Conservation (phyloP, 1,140 invertebrate genomes). For the Pseudomyrmex concolor region DNA sequence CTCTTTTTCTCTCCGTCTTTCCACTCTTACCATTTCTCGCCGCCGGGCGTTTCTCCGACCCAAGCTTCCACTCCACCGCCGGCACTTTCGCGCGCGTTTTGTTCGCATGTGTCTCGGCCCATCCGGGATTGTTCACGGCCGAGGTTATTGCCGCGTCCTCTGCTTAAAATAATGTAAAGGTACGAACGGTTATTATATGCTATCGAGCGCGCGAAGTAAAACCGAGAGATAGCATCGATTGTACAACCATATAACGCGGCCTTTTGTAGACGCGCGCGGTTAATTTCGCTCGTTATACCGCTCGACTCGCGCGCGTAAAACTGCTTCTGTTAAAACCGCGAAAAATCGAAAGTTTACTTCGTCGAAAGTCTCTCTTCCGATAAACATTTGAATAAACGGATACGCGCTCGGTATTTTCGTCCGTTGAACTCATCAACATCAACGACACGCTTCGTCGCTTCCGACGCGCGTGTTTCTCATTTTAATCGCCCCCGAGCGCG, state of each 20-base stretch:
- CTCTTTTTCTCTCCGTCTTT: slow-evolving; percentile 4
- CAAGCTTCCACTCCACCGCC: not conserved
- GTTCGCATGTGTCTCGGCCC: slow-evolving; percentile 19
- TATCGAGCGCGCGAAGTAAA: slow-evolving; percentile 28
- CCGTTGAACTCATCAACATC: not conserved
- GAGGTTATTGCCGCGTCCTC: slow-evolving; percentile 30
- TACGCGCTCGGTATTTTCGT: not conserved
- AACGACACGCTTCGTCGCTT: not conserved
- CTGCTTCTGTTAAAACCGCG: slow-evolving; percentile 2
- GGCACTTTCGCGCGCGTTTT: slow-evolving; percentile 25
- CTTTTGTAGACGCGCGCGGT: slow-evolving; percentile 12
- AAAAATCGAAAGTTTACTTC: not conserved
- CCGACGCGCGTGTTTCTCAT: not conserved
- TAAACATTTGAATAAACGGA: slow-evolving; percentile 2
- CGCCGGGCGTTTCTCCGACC: not conserved
- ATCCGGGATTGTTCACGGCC: slow-evolving; percentile 29
- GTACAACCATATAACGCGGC: slow-evolving; percentile 37
- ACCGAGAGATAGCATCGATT: slow-evolving; percentile 52
- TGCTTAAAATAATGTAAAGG: slow-evolving; percentile 58
- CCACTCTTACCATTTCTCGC: not conserved
- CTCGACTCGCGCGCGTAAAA: slow-evolving; percentile 24
- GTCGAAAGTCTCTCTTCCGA: not conserved
- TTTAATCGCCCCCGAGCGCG: not conserved
- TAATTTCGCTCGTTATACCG: slow-evolving; percentile 35
- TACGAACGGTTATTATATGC: slow-evolving; percentile 53